Base-by-base conservation (phyloP, 2,797 vertebrate genomes). In the Semaprochilodus insignis region DNA sequence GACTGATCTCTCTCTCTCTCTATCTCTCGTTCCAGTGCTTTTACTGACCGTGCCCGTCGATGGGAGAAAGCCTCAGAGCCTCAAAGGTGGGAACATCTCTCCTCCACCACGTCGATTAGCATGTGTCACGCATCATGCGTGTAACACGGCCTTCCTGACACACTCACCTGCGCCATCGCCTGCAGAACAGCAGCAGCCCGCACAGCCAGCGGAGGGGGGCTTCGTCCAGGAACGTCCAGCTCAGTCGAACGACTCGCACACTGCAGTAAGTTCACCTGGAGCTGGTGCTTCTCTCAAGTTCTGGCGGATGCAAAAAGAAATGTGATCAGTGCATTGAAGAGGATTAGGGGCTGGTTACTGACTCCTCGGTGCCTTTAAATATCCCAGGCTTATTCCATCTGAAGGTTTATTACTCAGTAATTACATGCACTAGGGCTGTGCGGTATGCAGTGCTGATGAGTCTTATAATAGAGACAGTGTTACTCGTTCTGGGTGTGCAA, bases 151-250 rank as follows among this genome's bases (percentile, higher is more conserved):
- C 48, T 78, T 40, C 17, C 40, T 72, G 73, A 69, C 79, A 81
- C 70, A 74, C 76, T 80, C 65, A 84, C 72, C 76, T 82, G 66
- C 57, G 70, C 78, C 80, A 80, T 74, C 69, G 54, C 65, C 81
- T 71, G 74, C 77, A 67, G 65, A 67, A 11, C 65, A 34, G 31
- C 31, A 31, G 11, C 23, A 34, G 63, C 59, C 23, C 10, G n/a
- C n/a, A 31, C 31, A 62, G 23, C 59, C 27, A 15, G 31, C 16
- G 63, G 63, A 36, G 48, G 55, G 78, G 55, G 57, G 71, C 4
- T 70, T 27, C 36, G 25, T 73, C 25, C 25, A 51, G 44, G 19
- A 7, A 14, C 40, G 40, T 44, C 55, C 57, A 13, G 40, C 48
- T 25, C 21, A 51, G 19, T 34, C 48, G 57, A 31, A 80, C 57